A percentile compares a stretch with the other conserved stretches of the same genome.
These are phyloP conservation scores for Phoenicopterus ruber DNA, from an alignment of 2,113 vertebrate species.

Conservation along the genomic window DNA sequence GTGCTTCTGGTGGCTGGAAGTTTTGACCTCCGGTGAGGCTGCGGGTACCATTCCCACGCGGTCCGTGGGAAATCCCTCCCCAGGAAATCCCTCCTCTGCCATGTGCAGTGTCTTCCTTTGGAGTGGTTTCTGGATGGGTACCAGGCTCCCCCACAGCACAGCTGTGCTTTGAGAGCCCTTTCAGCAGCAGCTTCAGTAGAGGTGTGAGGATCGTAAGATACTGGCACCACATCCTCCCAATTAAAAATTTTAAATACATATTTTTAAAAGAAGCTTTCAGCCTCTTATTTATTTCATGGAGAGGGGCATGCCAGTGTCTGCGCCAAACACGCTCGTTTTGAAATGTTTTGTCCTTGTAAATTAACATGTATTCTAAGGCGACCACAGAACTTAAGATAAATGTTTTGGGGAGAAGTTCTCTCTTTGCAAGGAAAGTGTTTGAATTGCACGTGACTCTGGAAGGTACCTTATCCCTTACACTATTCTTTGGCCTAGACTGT, in stretches of 20 bases:
- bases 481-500: background rate
- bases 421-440: background rate
- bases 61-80: background rate
- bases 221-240: background rate
- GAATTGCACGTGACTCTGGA: background rate
- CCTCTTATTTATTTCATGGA: background rate
- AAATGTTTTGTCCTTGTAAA: background rate
- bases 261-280: background rate
- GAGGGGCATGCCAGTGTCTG: background rate
- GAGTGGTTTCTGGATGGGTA: background rate
- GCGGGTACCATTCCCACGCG: background rate
- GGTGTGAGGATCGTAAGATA: fast-evolving
- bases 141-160: fast-evolving
- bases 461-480: background rate
- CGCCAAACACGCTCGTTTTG: background rate
- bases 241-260: background rate
- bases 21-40: background rate
- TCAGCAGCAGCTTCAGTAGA: background rate
- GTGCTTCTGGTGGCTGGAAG: background rate
- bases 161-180: background rate
- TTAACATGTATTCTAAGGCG: background rate
- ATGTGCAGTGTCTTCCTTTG: background rate
- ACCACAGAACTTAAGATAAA: background rate
- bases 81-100: background rate
- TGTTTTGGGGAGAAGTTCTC: background rate